phyloP scores from a whole-genome alignment of 2,888 invertebrate genomes.

The Leptogaster cylindrica region DNA sequence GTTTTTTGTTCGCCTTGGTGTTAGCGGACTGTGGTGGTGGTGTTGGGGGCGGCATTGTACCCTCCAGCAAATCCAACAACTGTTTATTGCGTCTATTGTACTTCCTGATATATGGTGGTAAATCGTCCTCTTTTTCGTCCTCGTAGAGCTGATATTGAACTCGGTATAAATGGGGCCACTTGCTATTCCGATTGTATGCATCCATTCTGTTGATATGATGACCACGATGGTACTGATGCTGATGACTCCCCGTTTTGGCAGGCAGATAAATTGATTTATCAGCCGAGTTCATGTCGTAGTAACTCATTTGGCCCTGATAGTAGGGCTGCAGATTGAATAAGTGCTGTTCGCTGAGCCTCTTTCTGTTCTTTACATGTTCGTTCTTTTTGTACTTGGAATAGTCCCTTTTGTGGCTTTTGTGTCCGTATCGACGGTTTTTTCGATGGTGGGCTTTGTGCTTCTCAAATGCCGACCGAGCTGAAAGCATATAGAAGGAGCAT shows the following conservation, averaged over 20 bases:
- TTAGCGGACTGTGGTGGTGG: constrained; percentile 44
- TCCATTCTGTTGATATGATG: constrained; percentile 52
- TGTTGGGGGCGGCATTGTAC: constrained; percentile 55
- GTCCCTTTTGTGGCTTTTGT: constrained; percentile 58
- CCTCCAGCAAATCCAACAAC: constrained; percentile 58
- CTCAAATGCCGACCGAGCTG: constrained; percentile 53
- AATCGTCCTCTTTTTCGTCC: constrained; percentile 54
- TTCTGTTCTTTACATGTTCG: constrained; percentile 32
- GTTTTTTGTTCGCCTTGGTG: constrained; percentile 49
- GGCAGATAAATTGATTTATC: constrained; percentile 43
- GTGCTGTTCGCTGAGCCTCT: constrained; percentile 2
- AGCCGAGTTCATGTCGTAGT: constrained; percentile 53
- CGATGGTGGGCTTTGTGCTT: constrained; percentile 56
- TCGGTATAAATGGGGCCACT: constrained; percentile 60
- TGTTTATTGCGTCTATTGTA: constrained; percentile 60
- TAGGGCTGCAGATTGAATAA: constrained; percentile 50
- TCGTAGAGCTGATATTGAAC: constrained; percentile 57
- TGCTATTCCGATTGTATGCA: constrained; percentile 57
- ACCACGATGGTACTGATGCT: constrained; percentile 39
- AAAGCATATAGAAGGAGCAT: background rate
- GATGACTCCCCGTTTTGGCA: constrained; percentile 40
- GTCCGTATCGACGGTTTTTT: constrained; percentile 55
- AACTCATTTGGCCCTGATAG: constrained; percentile 58
- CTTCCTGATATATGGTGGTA: constrained; percentile 60
- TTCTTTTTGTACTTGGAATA: constrained; percentile 49